Evolutionary conservation across 2,113 vertebrate genomes (phyloP).

Genomic region (Terrapene triunguis): DNA sequence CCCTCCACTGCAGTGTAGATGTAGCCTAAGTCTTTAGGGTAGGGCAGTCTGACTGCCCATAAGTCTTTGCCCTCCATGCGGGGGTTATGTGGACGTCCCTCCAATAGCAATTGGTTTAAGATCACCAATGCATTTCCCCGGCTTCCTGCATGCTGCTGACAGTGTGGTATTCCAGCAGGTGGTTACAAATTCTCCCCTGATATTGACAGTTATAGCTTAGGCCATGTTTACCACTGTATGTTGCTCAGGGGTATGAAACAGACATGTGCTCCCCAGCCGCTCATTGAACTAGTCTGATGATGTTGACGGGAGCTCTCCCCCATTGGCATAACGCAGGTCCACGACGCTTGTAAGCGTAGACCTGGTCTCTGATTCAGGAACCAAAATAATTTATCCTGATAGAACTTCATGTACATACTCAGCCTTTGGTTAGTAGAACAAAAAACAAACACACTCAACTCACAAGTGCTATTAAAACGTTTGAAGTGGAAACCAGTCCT

Average conservation of each 20-base stretch:
- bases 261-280: too few relatives aligned
- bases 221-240: too few relatives aligned
- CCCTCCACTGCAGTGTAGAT: too few relatives aligned
- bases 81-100: background rate
- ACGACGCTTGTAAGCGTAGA: too few relatives aligned
- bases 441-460: background rate
- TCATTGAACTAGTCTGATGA: too few relatives aligned
- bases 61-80: background rate
- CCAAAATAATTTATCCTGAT: background rate
- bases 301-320: too few relatives aligned
- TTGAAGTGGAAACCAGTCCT: conserved; percentile 44
- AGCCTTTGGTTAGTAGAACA: too few relatives aligned
- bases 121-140: background rate
- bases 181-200: background rate
- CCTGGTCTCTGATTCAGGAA: too few relatives aligned
- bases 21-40: too few relatives aligned
- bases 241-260: too few relatives aligned
- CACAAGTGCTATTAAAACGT: conserved; percentile 39
- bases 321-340: too few relatives aligned
- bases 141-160: background rate
- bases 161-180: background rate
- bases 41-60: background rate
- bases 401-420: background rate
- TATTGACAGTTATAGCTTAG: too few relatives aligned
- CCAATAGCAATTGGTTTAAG: background rate